Evolutionary conservation across 2,797 vertebrate genomes (phyloP).

Genomic region (Podarcis lilfordi): DNA sequence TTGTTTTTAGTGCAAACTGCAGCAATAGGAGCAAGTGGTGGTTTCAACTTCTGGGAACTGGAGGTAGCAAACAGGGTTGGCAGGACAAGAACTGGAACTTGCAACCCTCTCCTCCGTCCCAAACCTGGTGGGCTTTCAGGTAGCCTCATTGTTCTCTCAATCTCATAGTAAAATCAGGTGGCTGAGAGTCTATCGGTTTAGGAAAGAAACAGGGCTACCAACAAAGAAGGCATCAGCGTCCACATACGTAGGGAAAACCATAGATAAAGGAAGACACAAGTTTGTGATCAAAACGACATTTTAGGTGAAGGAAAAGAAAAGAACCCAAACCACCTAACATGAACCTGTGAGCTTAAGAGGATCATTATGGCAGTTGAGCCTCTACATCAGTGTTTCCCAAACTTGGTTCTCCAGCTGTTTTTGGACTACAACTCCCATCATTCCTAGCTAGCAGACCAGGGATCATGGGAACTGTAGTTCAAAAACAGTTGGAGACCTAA

Average conservation of each 20-base stretch:
- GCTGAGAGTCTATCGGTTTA: background rate
- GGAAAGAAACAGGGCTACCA: background rate
- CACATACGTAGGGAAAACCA: background rate
- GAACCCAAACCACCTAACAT: background rate
- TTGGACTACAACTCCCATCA: too few species aligned
- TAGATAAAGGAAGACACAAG: background rate
- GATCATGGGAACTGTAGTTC: too few species aligned
- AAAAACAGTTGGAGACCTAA: too few species aligned
- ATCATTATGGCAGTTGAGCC: too few species aligned
- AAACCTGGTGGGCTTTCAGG: background rate
- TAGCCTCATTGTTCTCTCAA: background rate
- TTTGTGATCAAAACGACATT: background rate
- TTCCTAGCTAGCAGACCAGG: too few species aligned
- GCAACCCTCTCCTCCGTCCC: background rate
- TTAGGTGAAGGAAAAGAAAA: too few species aligned
- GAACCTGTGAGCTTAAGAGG: background rate
- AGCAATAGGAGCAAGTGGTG: background rate
- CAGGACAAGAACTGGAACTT: background rate
- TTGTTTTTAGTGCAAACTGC: too few species aligned
- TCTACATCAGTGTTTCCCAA: too few species aligned
- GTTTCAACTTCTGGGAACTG: background rate
- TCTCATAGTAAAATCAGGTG: background rate
- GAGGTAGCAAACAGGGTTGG: too few species aligned
- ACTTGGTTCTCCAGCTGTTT: too few species aligned
- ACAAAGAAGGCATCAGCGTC: background rate